Evolutionary conservation across 2,797 vertebrate species (phyloP).

Genomic region (Halcyon chelicuti): DNA sequence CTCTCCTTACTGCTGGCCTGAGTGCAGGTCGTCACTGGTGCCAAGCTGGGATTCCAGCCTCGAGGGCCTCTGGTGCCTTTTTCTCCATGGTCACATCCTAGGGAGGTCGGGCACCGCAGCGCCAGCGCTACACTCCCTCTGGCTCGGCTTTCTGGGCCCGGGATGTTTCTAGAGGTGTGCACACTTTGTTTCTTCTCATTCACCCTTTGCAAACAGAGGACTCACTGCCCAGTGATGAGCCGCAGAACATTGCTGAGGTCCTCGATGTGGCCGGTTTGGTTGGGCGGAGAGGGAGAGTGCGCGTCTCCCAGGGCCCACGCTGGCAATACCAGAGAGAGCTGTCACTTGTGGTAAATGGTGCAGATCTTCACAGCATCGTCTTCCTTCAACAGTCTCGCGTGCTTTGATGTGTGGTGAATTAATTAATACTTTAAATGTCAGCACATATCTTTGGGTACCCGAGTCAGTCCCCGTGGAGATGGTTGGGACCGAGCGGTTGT

Average conservation of each 20-base stretch:
- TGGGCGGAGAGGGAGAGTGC: fast-evolving
- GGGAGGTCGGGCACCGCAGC: too few species aligned
- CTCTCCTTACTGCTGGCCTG: background rate
- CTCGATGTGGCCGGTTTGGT: background rate
- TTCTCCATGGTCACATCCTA: fast-evolving
- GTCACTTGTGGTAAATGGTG: background rate
- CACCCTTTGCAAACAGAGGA: background rate
- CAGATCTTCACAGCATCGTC: background rate
- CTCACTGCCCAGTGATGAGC: background rate
- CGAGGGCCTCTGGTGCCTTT: background rate
- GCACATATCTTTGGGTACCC: background rate
- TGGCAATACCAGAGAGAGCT: background rate
- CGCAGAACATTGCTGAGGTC: background rate
- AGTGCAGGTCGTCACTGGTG: background rate
- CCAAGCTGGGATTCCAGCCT: background rate
- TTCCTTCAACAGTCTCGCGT: background rate
- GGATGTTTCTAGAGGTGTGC: background rate
- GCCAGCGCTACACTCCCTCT: too few species aligned
- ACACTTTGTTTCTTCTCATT: background rate
- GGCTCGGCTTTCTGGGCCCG: background rate
- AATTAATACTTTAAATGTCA: background rate
- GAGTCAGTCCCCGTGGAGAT: background rate
- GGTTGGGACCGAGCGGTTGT: background rate
- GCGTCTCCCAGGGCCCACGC: background rate
- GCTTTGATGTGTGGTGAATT: background rate